A percentile compares a stretch with the other conserved stretches of the same genome.
Conservation (phyloP, 2,797 vertebrate genomes). For the Linurgus olivaceus region DNA sequence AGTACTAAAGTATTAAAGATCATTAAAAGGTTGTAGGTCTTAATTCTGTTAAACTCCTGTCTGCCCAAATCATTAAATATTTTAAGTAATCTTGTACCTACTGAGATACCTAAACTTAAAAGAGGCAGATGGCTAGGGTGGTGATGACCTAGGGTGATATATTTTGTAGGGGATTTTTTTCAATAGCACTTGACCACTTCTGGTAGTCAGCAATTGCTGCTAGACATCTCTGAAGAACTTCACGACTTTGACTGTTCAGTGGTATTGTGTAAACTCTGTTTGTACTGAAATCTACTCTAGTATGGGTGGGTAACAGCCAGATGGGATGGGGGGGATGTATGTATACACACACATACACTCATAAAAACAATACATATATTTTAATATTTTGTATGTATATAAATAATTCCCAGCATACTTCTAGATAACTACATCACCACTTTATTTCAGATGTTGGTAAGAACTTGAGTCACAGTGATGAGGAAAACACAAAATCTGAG, state of each 20-base stretch:
- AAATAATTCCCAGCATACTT: not conserved
- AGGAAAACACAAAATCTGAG: not conserved
- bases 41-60: not conserved
- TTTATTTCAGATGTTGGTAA: not conserved
- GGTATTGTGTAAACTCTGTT: not conserved
- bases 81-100: not conserved
- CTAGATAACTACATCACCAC: not conserved
- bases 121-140: fast-evolving
- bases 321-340: fast-evolving
- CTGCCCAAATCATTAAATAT: not conserved
- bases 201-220: not conserved
- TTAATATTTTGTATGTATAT: not conserved
- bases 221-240: not conserved
- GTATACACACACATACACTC: fast-evolving
- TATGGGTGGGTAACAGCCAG: not conserved
- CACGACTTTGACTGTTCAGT: not conserved
- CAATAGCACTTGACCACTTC: not conserved
- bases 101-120: not conserved
- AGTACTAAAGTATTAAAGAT: not conserved
- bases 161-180: not conserved
- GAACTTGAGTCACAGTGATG: not conserved
- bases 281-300: not conserved
- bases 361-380: not conserved
- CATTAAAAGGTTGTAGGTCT: not conserved
- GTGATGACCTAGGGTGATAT: fast-evolving